Conservation (phyloP, 2,113 vertebrate genomes). For the Turnix velox region DNA sequence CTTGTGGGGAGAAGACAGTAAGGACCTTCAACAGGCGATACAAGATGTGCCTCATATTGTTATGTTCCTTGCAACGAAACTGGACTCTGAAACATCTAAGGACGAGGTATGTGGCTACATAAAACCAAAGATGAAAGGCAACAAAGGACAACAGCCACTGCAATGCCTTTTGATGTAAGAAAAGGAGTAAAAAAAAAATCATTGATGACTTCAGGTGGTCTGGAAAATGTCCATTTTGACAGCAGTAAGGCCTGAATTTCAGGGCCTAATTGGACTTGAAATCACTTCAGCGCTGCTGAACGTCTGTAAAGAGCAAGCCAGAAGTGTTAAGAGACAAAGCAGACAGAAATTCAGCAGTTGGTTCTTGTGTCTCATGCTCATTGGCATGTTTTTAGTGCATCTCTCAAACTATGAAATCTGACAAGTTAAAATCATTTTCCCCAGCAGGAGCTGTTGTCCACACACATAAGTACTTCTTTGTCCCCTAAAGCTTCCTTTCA, state of each 20-base stretch:
- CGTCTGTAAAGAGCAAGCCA: neutral
- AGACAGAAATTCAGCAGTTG: neutral
- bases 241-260: neutral
- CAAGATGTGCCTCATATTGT: constrained; percentile 80
- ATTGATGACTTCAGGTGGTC: neutral
- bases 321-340: neutral
- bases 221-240: neutral
- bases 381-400: neutral
- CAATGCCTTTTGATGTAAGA: neutral
- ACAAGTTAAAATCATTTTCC: neutral
- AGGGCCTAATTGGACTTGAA: neutral
- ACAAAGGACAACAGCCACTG: neutral
- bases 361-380: neutral
- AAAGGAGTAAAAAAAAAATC: neutral
- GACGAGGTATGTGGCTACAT: constrained; percentile 84
- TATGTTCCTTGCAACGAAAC: constrained; percentile 89
- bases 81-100: constrained; percentile 80
- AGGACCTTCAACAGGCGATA: constrained; percentile 73
- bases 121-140: neutral
- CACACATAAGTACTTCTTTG: neutral
- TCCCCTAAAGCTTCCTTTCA: neutral
- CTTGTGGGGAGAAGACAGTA: constrained; percentile 82
- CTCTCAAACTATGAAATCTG: neutral
- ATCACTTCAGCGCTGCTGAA: neutral
- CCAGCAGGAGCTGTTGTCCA: neutral